A percentile compares a stretch with the other conserved stretches of the same genome.
Conservation (phyloP, 2,113 vertebrate species). For the Syrmaticus mikado region DNA sequence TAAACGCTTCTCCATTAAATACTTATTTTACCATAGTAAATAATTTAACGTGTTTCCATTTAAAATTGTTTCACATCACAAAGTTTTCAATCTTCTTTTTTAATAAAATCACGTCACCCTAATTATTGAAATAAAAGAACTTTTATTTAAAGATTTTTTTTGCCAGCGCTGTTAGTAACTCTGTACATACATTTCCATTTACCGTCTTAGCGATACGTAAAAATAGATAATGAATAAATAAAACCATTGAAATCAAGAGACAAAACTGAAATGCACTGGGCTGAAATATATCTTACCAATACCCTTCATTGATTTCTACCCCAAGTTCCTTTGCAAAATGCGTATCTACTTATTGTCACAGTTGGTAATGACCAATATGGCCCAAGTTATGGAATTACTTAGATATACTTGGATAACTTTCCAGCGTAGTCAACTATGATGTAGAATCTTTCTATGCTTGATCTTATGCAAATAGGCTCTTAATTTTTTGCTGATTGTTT, state of each 20-base stretch:
- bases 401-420: not conserved
- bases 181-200: not conserved
- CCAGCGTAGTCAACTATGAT: not conserved
- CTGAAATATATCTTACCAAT: not conserved
- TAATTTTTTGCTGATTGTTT: not conserved
- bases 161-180: not conserved
- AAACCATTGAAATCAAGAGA: not conserved
- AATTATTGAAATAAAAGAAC: not conserved
- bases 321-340: not conserved
- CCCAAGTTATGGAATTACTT: not conserved
- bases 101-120: not conserved
- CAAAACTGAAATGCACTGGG: not conserved
- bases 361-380: not conserved
- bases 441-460: not conserved
- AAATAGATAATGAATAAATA: not conserved
- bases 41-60: slow-evolving; percentile 37
- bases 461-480: not conserved
- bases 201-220: not conserved
- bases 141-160: slow-evolving; percentile 7
- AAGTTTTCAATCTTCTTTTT: slow-evolving; percentile 53
- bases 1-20: slow-evolving; percentile 55
- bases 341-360: not conserved
- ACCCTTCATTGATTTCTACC: not conserved
- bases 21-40: slow-evolving; percentile 57
- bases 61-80: slow-evolving; percentile 31